phyloP scores from a whole-genome alignment of 2,113 vertebrate species.

The Larimichthys crocea region DNA sequence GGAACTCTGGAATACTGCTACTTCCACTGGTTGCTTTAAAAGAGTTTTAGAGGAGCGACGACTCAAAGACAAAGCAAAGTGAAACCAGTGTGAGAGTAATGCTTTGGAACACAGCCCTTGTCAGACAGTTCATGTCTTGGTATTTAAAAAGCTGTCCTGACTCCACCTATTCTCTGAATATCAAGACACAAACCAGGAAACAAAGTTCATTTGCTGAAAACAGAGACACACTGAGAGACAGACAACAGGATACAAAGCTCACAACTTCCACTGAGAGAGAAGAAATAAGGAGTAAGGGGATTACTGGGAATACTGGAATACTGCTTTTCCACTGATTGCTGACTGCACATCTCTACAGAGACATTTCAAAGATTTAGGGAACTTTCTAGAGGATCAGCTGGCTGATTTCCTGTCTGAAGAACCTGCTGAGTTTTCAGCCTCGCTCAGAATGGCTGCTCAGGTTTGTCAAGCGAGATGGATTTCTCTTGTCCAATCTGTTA shows the following conservation, averaged over 20 bases:
- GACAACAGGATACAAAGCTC: not conserved
- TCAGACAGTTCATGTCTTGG: too few species aligned
- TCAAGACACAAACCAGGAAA: conserved; percentile 2
- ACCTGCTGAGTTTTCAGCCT: not conserved
- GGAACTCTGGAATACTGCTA: too few species aligned
- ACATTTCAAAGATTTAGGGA: not conserved
- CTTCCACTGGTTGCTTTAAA: too few species aligned
- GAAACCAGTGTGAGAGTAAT: too few species aligned
- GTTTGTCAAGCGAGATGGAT: too few species aligned
- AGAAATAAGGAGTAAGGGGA: not conserved
- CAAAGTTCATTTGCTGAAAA: not conserved
- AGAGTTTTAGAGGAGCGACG: too few species aligned
- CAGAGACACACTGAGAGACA: not conserved
- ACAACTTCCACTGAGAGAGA: not conserved
- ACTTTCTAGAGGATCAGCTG: not conserved
- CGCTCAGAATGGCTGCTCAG: too few species aligned
- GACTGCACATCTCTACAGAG: not conserved
- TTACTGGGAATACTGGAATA: not conserved
- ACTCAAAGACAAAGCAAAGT: too few species aligned
- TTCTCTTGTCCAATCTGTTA: too few species aligned
- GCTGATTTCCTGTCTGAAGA: not conserved
- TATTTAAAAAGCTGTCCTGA: too few species aligned
- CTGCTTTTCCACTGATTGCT: not conserved
- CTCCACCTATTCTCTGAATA: too few species aligned
- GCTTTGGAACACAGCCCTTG: too few species aligned